Percentiles rank a stretch among this genome's conserved stretches.
These are phyloP conservation scores for Gallinago stenura DNA, from an alignment of 2,797 vertebrate genomes.

Conservation along the genomic window DNA sequence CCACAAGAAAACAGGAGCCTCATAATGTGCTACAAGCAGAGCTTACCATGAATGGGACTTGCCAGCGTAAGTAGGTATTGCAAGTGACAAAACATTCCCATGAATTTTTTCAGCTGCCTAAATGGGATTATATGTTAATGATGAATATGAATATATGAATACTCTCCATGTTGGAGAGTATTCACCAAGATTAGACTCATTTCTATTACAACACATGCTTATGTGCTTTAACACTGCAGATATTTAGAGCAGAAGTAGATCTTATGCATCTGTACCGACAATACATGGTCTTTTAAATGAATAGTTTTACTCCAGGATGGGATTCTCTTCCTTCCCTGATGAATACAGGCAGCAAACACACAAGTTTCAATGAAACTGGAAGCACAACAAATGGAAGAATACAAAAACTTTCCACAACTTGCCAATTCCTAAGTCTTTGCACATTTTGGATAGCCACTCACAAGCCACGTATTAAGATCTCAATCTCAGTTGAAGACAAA, in stretches of 20 bases:
- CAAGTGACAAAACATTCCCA: neutral
- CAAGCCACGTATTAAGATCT: neutral
- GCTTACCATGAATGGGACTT: neutral
- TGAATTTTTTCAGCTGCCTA: neutral
- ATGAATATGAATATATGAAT: too few species aligned
- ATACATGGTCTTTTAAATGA: neutral
- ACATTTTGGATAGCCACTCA: neutral
- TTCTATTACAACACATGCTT: neutral
- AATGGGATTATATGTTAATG: neutral
- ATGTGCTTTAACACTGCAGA: neutral
- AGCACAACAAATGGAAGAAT: neutral
- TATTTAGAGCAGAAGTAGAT: neutral
- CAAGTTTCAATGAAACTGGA: neutral
- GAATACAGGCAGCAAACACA: neutral
- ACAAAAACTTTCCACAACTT: neutral
- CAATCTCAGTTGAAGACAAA: neutral
- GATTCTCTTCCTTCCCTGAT: neutral
- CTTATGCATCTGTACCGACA: neutral
- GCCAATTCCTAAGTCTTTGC: neutral
- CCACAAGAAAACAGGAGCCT: neutral
- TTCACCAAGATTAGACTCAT: neutral
- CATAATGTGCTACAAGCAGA: rapidly evolving
- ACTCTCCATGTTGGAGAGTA: neutral
- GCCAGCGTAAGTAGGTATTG: neutral
- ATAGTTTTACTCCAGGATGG: neutral